These are phyloP conservation scores for Bellardia pandia DNA, from an alignment of 2,888 invertebrate species.

Conservation along the genomic window DNA sequence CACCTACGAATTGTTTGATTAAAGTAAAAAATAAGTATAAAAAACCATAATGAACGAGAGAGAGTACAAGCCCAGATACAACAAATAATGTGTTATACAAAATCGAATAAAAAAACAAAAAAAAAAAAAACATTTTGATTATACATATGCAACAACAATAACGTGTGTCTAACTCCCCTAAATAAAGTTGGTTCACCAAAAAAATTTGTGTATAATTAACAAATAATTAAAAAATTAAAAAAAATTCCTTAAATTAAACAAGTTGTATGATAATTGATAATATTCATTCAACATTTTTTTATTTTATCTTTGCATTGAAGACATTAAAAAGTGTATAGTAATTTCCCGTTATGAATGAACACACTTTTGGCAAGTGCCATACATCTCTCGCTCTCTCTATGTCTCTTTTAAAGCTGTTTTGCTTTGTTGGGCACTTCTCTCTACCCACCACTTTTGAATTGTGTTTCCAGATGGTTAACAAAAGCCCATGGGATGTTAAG, in stretches of 20 bases:
- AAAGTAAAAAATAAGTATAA: slow-evolving; percentile 3
- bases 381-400: slow-evolving; percentile 3
- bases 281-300: slow-evolving; percentile 55
- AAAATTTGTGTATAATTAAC: slow-evolving; percentile 5
- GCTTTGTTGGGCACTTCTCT: background rate
- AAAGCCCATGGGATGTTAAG: too few relatives aligned
- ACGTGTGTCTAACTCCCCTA: slow-evolving; percentile 5
- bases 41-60: background rate
- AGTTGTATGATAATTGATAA: background rate
- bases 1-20: slow-evolving; percentile 21
- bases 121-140: slow-evolving; percentile 5
- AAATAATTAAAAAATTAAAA: slow-evolving; percentile 25
- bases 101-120: background rate
- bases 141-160: slow-evolving; percentile 30
- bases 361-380: slow-evolving; percentile 46
- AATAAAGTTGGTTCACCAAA: background rate
- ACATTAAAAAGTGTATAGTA: slow-evolving; percentile 45
- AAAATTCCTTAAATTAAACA: slow-evolving; percentile 41
- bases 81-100: slow-evolving; percentile 24
- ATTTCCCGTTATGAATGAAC: slow-evolving; percentile 68
- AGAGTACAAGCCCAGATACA: slow-evolving; percentile 6
- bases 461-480: background rate
- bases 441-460: slow-evolving; percentile 7
- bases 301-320: slow-evolving; percentile 27
- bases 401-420: background rate